Evolutionary conservation across 2,113 vertebrate species (phyloP), one percentile per base, ranked within the genome.

Genomic region (Takifugu flavidus): DNA sequence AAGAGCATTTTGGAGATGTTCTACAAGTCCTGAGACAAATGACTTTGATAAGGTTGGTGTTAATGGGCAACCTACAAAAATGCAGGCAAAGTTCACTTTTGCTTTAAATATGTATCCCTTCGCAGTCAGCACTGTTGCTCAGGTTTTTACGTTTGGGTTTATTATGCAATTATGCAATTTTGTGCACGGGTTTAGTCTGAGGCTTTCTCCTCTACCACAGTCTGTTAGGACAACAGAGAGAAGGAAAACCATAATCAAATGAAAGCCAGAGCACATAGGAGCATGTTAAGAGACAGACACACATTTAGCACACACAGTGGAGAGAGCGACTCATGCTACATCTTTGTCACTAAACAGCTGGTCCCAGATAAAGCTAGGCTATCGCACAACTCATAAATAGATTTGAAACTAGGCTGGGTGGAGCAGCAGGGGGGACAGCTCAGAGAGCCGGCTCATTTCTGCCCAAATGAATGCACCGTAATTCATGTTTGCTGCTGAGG

Each of bases 1-100:
- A 87, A 87, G 83, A 88, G 79, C 82, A 82, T 86, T 84, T 84
- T 77, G 56, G 81, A 86, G 77, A 86, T 89, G 82, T 89, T 83
- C 85, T 82, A 85, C 86, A 87, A 87, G 82, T 85, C 74, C 65
- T 54, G 56, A 77, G 84, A 84, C 87, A 84, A 85, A 87, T 77
- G 77, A 72, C 82, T 86, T 85, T 82, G 82, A 87, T 85, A 73
- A 73, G 82, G 78, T 78, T 79, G 82, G 63, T 83, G 73, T 83
- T 78, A 82, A 82, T 79, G 67, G 75, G 70, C 67, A 72, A 64
- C 67, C 75, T 67, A 70, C 61, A 67, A 67, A 82, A 82, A 78
- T 46, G 25, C 70, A 68, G 65, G 31, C 60, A 73, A 68, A 71
- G 70, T 82, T 86, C 68, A 70, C 46, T 70, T 58, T 28, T 25